Evolutionary conservation across 2,797 vertebrate species (phyloP).

Genomic region (Neosalanx taihuensis): DNA sequence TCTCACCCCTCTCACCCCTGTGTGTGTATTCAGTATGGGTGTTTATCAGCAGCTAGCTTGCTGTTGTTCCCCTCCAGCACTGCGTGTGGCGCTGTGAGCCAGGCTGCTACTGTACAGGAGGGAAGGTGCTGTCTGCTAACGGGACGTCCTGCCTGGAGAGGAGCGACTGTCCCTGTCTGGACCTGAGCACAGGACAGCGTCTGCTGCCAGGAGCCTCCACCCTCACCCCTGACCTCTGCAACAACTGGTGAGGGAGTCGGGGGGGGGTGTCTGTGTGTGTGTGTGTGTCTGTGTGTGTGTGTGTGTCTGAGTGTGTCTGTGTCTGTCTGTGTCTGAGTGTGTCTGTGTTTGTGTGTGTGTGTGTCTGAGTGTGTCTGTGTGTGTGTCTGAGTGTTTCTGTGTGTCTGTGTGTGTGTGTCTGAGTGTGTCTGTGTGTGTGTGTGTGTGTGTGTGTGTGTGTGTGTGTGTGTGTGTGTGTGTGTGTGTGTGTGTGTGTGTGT

Average conservation of each 20-base stretch:
- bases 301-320: background rate
- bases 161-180: slow-evolving; percentile 76
- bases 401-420: background rate
- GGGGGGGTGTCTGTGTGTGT: background rate
- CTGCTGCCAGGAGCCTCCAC: slow-evolving; percentile 62
- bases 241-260: slow-evolving; percentile 79
- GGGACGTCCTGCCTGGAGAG: slow-evolving; percentile 71
- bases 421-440: background rate
- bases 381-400: too few species aligned
- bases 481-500: background rate
- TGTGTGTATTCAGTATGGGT: background rate
- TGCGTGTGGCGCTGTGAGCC: slow-evolving; percentile 84
- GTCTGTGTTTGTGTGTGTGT: background rate
- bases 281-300: background rate
- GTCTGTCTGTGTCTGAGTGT: background rate
- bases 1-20: too few species aligned
- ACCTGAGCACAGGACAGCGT: slow-evolving; percentile 68
- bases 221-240: slow-evolving; percentile 73
- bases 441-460: slow-evolving; percentile 1
- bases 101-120: slow-evolving; percentile 83
- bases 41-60: too few species aligned
- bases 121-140: slow-evolving; percentile 74
- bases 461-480: background rate
- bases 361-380: slow-evolving; percentile 14
- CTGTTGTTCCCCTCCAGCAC: slow-evolving; percentile 54